Evolutionary conservation across 2,113 vertebrate species (phyloP).

Genomic region (Sardina pilchardus): DNA sequence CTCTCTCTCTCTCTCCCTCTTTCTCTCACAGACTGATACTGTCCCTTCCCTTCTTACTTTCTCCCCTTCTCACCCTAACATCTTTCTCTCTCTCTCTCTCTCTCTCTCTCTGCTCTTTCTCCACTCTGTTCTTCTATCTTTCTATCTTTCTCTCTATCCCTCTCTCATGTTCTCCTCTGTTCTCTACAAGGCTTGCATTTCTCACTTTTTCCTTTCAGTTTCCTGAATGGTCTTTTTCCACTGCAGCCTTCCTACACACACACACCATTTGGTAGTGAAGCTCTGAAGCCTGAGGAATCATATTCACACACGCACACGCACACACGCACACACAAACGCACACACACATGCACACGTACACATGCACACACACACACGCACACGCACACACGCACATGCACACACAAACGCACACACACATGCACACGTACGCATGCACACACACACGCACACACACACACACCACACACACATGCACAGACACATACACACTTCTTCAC

Average conservation of each 20-base stretch:
- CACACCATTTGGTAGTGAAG: neutral
- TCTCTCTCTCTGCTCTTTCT: no score
- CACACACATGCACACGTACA: no score
- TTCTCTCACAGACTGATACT: constrained; percentile 39
- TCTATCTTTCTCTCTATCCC: no score
- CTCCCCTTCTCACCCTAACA: no score
- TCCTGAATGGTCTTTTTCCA: neutral
- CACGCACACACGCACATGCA: no score
- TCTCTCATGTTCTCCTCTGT: no score
- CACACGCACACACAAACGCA: neutral
- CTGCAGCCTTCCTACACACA: no score
- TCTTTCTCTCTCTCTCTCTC: no score
- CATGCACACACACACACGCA: no score
- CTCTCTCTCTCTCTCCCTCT: constrained; percentile 4
- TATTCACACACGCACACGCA: neutral
- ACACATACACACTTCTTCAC: constrained; percentile 43
- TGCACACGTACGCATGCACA: neutral
- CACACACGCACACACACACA: neutral
- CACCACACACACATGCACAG: neutral
- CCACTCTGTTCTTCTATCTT: no score
- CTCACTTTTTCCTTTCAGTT: neutral
- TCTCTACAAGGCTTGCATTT: neutral
- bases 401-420: neutral
- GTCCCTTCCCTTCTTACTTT: constrained; percentile 24
- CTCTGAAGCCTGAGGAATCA: no score